Percentiles rank a stretch among this genome's conserved stretches.
Evolutionary conservation across 2,888 invertebrate genomes (phyloP).

Genomic region (Caenorhabditis japonica): DNA sequence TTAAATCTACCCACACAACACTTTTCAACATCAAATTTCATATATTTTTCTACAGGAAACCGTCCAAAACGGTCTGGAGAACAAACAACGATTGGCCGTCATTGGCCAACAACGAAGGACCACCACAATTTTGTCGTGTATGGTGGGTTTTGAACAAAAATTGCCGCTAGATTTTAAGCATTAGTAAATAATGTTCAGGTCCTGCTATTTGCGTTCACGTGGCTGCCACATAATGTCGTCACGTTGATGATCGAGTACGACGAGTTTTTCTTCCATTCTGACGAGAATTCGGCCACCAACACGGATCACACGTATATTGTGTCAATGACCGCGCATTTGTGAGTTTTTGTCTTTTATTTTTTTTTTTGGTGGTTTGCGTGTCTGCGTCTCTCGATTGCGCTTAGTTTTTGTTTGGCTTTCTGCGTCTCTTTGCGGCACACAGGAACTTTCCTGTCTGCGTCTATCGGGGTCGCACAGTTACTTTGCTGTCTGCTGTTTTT

Average conservation of each 20-base stretch:
- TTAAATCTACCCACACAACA: too few species aligned
- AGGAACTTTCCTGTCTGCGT: too few species aligned
- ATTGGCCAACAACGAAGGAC: slow-evolving; percentile 65
- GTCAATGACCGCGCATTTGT: slow-evolving; percentile 73
- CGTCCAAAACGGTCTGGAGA: slow-evolving; percentile 49
- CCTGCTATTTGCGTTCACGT: slow-evolving; percentile 67
- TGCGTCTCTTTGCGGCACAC: too few species aligned
- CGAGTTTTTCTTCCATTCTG: slow-evolving; percentile 59
- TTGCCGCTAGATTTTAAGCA: too few species aligned
- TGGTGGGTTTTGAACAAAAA: slow-evolving; percentile 59
- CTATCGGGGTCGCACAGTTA: too few species aligned
- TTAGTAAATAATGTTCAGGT: slow-evolving; percentile 49
- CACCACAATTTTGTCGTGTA: slow-evolving; percentile 65
- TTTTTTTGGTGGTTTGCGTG: background rate
- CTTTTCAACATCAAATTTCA: too few species aligned
- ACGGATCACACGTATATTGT: slow-evolving; percentile 70
- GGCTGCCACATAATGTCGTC: slow-evolving; percentile 71
- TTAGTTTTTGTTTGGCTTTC: too few species aligned
- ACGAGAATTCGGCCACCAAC: slow-evolving; percentile 22
- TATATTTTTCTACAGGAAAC: slow-evolving; percentile 33
- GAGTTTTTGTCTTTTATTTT: slow-evolving; percentile 25
- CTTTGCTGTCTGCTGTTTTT: too few species aligned
- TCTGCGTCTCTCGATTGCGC: background rate
- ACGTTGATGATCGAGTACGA: slow-evolving; percentile 72
- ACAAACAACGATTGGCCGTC: slow-evolving; percentile 56